Conservation (phyloP, 2,113 vertebrate species). For the Epinephelus cyanopodus region DNA sequence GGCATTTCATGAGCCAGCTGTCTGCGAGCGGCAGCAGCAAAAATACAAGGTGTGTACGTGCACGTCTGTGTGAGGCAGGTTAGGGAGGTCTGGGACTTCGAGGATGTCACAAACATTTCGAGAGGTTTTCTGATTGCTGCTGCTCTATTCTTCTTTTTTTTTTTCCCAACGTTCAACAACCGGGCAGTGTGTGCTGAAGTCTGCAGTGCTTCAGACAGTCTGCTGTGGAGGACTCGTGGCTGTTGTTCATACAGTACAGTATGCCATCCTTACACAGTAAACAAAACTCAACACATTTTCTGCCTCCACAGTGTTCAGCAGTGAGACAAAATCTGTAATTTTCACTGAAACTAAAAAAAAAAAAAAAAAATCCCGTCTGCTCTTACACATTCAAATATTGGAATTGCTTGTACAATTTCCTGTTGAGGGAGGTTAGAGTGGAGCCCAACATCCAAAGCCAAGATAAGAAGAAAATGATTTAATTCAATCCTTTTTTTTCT, state of each 20-base stretch:
- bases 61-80: slow-evolving; percentile 6
- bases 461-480: slow-evolving; percentile 37
- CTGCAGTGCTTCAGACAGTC: slow-evolving; percentile 21
- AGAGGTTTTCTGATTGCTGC: slow-evolving; percentile 37
- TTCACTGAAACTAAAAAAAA: background rate
- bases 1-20: slow-evolving; percentile 3
- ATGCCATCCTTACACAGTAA: slow-evolving; percentile 4
- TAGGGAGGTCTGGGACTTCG: slow-evolving; percentile 25
- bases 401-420: background rate
- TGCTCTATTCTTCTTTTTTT: slow-evolving; percentile 28
- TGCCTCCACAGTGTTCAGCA: background rate
- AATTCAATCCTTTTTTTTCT: slow-evolving; percentile 12
- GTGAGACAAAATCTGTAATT: background rate
- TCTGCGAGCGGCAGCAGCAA: slow-evolving; percentile 17
- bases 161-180: slow-evolving; percentile 25
- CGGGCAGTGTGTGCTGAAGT: slow-evolving; percentile 2
- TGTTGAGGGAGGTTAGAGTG: slow-evolving; percentile 1
- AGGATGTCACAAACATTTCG: slow-evolving; percentile 39
- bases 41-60: background rate
- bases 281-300: slow-evolving; percentile 8
- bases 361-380: background rate
- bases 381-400: background rate
- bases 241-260: slow-evolving; percentile 6
- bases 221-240: slow-evolving; percentile 3
- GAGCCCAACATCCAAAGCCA: background rate